These are phyloP conservation scores for Petromus typicus DNA, from an alignment of 2,113 vertebrate species.

Conservation along the genomic window DNA sequence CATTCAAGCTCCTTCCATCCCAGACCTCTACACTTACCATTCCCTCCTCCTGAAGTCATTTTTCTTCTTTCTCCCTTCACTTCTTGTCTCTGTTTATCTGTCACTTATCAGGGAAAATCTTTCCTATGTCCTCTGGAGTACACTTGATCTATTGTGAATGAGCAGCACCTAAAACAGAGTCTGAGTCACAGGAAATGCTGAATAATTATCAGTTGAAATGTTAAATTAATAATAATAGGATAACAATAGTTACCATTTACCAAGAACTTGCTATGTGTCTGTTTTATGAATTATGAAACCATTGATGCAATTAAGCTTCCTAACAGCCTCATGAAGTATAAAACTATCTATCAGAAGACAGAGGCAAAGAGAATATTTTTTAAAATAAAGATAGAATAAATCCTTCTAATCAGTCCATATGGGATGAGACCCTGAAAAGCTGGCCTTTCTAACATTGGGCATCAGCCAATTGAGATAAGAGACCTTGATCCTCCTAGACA, in stretches of 20 bases:
- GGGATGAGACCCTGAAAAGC: slow-evolving; percentile 51
- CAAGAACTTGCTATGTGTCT: not conserved
- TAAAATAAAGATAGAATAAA: slow-evolving; percentile 52
- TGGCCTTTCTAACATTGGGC: slow-evolving; percentile 49
- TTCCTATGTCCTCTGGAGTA: not conserved
- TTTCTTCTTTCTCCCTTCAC: not conserved
- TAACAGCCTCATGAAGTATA: not conserved
- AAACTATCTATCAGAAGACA: slow-evolving; percentile 23
- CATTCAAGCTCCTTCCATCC: not conserved
- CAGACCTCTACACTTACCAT: not conserved
- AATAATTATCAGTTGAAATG: slow-evolving; percentile 22
- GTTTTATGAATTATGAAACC: slow-evolving; percentile 26
- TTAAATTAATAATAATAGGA: not conserved
- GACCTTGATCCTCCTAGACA: slow-evolving; percentile 24
- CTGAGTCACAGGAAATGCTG: not conserved
- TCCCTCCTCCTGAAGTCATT: not conserved
- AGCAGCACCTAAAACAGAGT: not conserved
- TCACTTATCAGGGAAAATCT: not conserved
- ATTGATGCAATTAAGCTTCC: slow-evolving; percentile 17
- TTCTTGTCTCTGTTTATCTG: not conserved
- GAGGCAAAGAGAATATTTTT: slow-evolving; percentile 34
- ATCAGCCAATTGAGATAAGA: slow-evolving; percentile 48
- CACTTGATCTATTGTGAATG: not conserved
- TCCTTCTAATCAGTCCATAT: slow-evolving; percentile 59
- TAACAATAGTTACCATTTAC: not conserved